phyloP scores from a whole-genome alignment of 1,140 invertebrate species.

The Battus philenor region DNA sequence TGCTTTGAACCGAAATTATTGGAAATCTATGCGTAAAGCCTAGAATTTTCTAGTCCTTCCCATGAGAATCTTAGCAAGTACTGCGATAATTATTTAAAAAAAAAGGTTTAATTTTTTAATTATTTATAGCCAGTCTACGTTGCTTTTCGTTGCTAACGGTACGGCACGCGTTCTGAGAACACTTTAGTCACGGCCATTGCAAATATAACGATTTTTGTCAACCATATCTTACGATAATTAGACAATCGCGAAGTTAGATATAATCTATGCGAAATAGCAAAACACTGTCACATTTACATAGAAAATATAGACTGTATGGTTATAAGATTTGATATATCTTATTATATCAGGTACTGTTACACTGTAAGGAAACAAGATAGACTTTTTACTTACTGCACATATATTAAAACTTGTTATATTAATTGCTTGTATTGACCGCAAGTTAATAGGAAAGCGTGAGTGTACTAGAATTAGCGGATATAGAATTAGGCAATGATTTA shows the following conservation, averaged over 20 bases:
- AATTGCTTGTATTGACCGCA: too few species aligned
- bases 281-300: slow-evolving; percentile 1
- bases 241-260: slow-evolving; percentile 18
- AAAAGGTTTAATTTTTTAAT: too few species aligned
- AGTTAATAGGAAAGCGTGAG: too few species aligned
- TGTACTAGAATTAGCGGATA: too few species aligned
- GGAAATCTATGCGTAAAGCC: neutral
- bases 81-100: slow-evolving; percentile 3
- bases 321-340: neutral
- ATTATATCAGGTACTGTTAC: neutral
- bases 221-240: slow-evolving; percentile 20
- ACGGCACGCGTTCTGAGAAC: slow-evolving; percentile 18
- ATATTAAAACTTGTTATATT: too few species aligned
- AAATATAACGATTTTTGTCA: slow-evolving; percentile 28
- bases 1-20: neutral
- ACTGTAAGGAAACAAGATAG: too few species aligned
- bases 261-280: slow-evolving; percentile 7
- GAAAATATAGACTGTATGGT: neutral
- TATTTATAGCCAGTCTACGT: too few species aligned
- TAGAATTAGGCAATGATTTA: too few species aligned
- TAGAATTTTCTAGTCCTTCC: neutral
- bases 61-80: neutral
- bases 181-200: slow-evolving; percentile 15
- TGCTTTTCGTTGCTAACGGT: slow-evolving; percentile 19
- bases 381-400: too few species aligned